Conservation (phyloP, 1,140 invertebrate species). For the Chironomus tepperi region DNA sequence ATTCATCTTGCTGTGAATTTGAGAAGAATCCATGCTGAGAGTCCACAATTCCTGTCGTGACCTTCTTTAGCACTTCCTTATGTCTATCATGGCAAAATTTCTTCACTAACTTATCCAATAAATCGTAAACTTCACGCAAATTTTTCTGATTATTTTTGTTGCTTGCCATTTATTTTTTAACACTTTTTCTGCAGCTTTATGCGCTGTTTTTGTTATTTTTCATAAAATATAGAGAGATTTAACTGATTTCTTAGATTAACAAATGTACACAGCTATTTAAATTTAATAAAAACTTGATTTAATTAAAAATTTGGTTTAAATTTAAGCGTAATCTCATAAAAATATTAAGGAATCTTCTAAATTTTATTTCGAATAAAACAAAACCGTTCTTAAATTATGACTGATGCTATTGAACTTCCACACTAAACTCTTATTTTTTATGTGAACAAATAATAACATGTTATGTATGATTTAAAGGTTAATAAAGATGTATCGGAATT, state of each 20-base stretch:
- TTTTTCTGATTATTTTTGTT: conserved; percentile 25
- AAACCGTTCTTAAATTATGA: no score
- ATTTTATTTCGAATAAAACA: no score
- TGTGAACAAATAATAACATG: no score
- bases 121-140: conserved; percentile 29
- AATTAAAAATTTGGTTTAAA: no score
- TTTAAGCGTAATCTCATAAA: no score
- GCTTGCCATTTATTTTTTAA: neutral
- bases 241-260: neutral
- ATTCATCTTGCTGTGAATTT: conserved; percentile 28
- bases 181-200: neutral
- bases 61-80: conserved; percentile 29
- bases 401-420: no score
- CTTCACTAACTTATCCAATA: conserved; percentile 28
- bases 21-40: conserved; percentile 28
- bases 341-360: no score
- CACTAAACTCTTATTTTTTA: no score
- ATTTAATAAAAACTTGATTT: neutral
- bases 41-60: conserved; percentile 30
- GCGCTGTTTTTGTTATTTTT: neutral
- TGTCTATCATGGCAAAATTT: conserved; percentile 25
- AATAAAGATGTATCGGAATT: no score
- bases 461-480: no score
- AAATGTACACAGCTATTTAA: neutral
- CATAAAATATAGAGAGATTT: neutral